Evolutionary conservation across 2,797 vertebrate species (phyloP).

Genomic region (Danionella dracula): DNA sequence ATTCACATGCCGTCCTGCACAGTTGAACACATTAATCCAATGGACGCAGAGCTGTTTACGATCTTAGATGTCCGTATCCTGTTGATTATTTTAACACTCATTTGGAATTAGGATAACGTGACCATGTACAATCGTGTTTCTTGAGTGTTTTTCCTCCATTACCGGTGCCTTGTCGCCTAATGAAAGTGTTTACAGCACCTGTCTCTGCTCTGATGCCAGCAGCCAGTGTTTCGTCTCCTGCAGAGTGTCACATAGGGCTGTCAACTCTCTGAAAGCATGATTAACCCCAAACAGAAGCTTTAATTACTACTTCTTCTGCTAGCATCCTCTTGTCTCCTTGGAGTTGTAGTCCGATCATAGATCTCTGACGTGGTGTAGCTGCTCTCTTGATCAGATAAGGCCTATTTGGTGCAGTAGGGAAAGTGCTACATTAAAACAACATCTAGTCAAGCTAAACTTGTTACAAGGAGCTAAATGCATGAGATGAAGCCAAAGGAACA

Average conservation of each 20-base stretch:
- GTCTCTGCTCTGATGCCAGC: slow-evolving; percentile 41
- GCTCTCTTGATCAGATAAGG: background rate
- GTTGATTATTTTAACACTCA: slow-evolving; percentile 40
- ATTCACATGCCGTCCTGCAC: slow-evolving; percentile 37
- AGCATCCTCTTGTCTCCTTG: background rate
- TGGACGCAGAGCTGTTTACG: slow-evolving; percentile 45
- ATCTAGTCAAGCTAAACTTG: slow-evolving; percentile 2
- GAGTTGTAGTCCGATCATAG: background rate
- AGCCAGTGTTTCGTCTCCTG: background rate
- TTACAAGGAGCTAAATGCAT: slow-evolving; percentile 4
- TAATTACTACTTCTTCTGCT: slow-evolving; percentile 2
- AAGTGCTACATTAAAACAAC: background rate
- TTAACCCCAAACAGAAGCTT: background rate
- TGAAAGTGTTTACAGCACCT: slow-evolving; percentile 70
- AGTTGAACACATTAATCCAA: slow-evolving; percentile 50
- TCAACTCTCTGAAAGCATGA: slow-evolving; percentile 7
- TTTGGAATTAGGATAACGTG: slow-evolving; percentile 49
- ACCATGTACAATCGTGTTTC: slow-evolving; percentile 62
- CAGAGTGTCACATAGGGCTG: background rate
- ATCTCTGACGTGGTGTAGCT: background rate
- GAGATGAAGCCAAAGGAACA: background rate
- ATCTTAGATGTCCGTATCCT: slow-evolving; percentile 60
- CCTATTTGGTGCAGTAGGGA: background rate
- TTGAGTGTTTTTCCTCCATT: slow-evolving; percentile 69
- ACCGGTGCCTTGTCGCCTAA: slow-evolving; percentile 55